Evolutionary conservation across 2,797 vertebrate genomes (phyloP), one percentile per base, ranked within the genome.

Genomic region (Spinibarbus caldwelli): DNA sequence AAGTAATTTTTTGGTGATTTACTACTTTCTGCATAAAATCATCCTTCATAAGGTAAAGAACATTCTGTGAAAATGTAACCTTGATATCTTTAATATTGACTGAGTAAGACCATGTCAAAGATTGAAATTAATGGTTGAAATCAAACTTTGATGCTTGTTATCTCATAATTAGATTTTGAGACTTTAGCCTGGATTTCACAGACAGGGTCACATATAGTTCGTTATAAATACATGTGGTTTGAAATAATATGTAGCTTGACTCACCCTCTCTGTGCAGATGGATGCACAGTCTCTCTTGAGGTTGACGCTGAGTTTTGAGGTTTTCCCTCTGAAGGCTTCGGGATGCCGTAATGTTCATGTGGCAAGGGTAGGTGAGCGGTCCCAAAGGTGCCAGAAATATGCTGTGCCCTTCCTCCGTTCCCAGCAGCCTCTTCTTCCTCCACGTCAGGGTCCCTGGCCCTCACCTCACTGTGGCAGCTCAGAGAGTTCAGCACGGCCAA

Each of bases 381-480:
- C 23, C 72, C 80, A 45, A 84, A 79, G 15, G 34, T 82, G 47
- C 31, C 52, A 45, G 47, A 45, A 23, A 19, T 64, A 45, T 38
- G 72, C 38, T 45, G 47, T 23, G 41, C 23, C 26, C 59, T 71
- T 70, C 45, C 34, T 52, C 38, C 9, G 36, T 11, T 57, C n/a
- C 34, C 86, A 17, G 59, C n/a, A 21, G 52, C 68, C 38, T 85
- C 85, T 17, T 84, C 82, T 49, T 89, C 80, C 14, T 89, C 88
- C 17, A 87, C 66, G n/a, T 88, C 90, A 52, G 87, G 86, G 64
- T 91, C 87, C 47, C 87, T 85, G 47, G 84, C 88, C 68, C 86
- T 88, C 36, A 89, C 71, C 23, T 89, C 89, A 78, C 80, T 79
- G 8, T 78, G 86, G 43, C 87, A 87, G 62, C 71, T 77, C 68